These are phyloP conservation scores for Drosophila fungiperda DNA, from an alignment of 2,888 invertebrate genomes.

Conservation along the genomic window DNA sequence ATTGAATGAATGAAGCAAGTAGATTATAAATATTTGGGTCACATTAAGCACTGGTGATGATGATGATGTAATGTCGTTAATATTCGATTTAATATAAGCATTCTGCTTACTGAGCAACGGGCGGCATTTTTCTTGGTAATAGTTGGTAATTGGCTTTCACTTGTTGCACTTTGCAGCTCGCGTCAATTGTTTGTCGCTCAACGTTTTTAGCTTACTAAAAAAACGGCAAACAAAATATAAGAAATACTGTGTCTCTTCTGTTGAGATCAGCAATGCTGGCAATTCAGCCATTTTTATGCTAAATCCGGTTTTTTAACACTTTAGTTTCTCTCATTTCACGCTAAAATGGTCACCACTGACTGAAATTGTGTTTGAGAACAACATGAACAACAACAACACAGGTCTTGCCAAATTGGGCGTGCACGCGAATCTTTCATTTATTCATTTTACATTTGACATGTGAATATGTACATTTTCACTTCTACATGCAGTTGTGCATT, in stretches of 20 bases:
- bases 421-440: conserved; percentile 14
- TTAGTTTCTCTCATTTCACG: conserved; percentile 28
- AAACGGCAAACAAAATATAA: conserved; percentile 68
- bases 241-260: conserved; percentile 46
- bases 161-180: conserved; percentile 68
- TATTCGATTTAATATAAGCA: conserved; percentile 23
- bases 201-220: conserved; percentile 59
- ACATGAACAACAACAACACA: conserved; percentile 40
- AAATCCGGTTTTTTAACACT: conserved; percentile 54
- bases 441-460: not conserved
- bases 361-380: conserved; percentile 34
- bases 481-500: not conserved
- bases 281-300: conserved; percentile 33
- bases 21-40: conserved; percentile 32
- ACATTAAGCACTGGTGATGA: conserved; percentile 33
- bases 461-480: not conserved
- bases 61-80: conserved; percentile 63
- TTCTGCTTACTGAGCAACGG: conserved; percentile 75
- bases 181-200: conserved; percentile 37
- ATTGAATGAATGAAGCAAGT: conserved; percentile 24
- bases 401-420: conserved; percentile 65
- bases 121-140: conserved; percentile 64
- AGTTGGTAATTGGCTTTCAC: conserved; percentile 65
- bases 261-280: conserved; percentile 30
- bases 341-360: conserved; percentile 36